Conservation (phyloP, 2,888 invertebrate genomes). For the Campaea margaritaria region DNA sequence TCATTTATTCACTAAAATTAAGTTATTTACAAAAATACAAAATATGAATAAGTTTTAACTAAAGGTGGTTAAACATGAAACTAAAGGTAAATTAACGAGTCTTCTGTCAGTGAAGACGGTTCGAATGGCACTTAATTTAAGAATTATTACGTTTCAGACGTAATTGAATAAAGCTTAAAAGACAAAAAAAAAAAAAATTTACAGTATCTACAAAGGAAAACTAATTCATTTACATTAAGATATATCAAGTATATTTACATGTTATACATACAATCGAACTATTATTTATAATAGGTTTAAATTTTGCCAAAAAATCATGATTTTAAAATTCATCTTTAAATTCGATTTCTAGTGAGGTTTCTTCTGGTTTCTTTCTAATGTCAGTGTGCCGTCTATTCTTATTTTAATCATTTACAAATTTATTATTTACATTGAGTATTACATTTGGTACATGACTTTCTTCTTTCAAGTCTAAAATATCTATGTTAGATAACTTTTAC, state of each 20-base stretch:
- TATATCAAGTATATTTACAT: conserved; percentile 11
- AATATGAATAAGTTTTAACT: conserved; percentile 43
- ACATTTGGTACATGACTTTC: conserved; percentile 37
- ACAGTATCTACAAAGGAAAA: conserved; percentile 40
- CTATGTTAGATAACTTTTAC: neutral
- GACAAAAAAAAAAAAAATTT: conserved; percentile 40
- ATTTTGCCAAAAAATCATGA: neutral
- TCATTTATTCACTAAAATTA: conserved; percentile 14
- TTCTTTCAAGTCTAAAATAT: conserved; percentile 3
- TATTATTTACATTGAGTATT: conserved; percentile 37
- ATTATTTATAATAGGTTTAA: neutral
- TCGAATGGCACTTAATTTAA: conserved; percentile 64
- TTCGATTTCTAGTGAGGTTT: conserved; percentile 33
- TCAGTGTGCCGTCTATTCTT: neutral
- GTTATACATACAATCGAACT: neutral
- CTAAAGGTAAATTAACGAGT: conserved; percentile 43
- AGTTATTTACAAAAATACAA: conserved; percentile 49
- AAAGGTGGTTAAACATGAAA: conserved; percentile 59
- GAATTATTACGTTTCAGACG: conserved; percentile 51
- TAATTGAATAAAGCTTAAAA: conserved; percentile 49
- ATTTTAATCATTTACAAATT: conserved; percentile 8
- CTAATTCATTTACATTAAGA: conserved; percentile 7
- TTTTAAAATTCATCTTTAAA: conserved; percentile 13
- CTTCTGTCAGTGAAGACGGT: conserved; percentile 47
- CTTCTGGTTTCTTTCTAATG: conserved; percentile 2